Percentiles rank a stretch among this genome's conserved stretches.
Evolutionary conservation across 1,140 invertebrate genomes (phyloP).

Genomic region (Lanistes nyassanus): DNA sequence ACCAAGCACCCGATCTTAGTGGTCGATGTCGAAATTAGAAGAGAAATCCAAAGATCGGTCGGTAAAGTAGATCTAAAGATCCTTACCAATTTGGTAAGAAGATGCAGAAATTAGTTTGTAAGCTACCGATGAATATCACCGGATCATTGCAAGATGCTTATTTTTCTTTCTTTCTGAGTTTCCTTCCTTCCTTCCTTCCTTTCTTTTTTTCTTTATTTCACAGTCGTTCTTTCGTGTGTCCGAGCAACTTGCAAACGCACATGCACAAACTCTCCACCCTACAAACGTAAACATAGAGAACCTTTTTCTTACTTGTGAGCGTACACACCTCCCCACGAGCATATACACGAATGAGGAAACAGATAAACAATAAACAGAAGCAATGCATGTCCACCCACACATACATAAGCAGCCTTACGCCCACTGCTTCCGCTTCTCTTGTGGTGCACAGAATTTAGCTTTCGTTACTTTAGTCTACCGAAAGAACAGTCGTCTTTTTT

Average conservation of each 20-base stretch:
- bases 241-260: not conserved
- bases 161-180: not conserved
- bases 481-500: too few species aligned
- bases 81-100: too few species aligned
- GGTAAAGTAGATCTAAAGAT: too few species aligned
- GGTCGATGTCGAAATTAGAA: too few species aligned
- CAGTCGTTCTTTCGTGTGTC: not conserved
- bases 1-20: too few species aligned
- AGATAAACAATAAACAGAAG: not conserved
- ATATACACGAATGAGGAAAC: not conserved
- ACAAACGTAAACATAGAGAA: not conserved
- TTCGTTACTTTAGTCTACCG: too few species aligned
- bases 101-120: too few species aligned
- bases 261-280: not conserved
- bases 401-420: not conserved
- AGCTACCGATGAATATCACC: too few species aligned
- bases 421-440: too few species aligned
- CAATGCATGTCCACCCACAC: not conserved
- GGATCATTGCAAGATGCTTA: too few species aligned
- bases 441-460: too few species aligned
- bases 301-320: not conserved
- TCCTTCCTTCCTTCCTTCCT: not conserved
- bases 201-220: not conserved
- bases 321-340: constrained; percentile 1
- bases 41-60: too few species aligned